Conservation (phyloP, 2,113 vertebrate genomes). For the Tenebrosternarchus preto region DNA sequence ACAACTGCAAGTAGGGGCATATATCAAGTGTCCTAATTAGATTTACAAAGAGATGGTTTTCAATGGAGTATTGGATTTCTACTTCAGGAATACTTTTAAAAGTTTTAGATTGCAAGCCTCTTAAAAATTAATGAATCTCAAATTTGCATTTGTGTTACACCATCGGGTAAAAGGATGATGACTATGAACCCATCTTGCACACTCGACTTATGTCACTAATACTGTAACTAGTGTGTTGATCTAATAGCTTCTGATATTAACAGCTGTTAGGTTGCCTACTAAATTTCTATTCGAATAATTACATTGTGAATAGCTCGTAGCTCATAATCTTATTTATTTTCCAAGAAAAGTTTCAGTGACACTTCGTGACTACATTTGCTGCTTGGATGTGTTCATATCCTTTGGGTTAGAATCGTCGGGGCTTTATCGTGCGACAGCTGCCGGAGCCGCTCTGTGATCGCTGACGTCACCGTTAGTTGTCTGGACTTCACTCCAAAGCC, state of each 20-base stretch:
- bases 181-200: neutral
- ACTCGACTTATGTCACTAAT: neutral
- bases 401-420: neutral
- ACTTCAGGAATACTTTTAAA: constrained; percentile 71
- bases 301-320: too few species aligned
- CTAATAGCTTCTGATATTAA: too few species aligned
- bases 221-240: too few species aligned
- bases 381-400: neutral
- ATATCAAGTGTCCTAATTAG: constrained; percentile 76
- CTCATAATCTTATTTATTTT: too few species aligned
- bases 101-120: constrained; percentile 69
- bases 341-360: too few species aligned
- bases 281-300: too few species aligned
- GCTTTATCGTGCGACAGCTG: neutral
- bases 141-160: constrained; percentile 61
- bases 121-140: constrained; percentile 72
- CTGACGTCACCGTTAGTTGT: constrained; percentile 70
- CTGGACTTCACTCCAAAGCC: constrained; percentile 48
- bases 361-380: too few species aligned
- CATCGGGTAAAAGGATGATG: constrained; percentile 42
- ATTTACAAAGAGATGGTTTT: constrained; percentile 73
- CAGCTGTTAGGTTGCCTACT: too few species aligned
- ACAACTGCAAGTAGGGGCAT: constrained; percentile 48
- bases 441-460: constrained; percentile 30
- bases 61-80: constrained; percentile 71